phyloP scores from a whole-genome alignment of 35 echinoderm and acorn worm species.

The Ptychodera flava region DNA sequence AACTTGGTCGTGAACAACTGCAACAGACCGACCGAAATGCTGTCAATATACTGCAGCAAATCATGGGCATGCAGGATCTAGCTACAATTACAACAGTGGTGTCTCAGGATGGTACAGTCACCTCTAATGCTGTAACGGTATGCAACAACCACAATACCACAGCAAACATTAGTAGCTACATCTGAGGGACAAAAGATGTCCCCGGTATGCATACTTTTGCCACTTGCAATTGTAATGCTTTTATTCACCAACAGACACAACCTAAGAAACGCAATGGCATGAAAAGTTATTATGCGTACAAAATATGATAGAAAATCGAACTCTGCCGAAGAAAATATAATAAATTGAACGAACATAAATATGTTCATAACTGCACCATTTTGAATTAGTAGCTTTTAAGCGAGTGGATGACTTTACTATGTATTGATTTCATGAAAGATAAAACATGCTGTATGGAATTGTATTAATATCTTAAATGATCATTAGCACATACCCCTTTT shows the following conservation, averaged over 20 bases:
- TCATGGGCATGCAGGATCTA: conserved; percentile 28
- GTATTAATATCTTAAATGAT: too few species aligned
- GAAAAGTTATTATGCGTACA: too few species aligned
- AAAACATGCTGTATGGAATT: neutral
- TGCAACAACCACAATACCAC: neutral
- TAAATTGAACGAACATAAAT: neutral
- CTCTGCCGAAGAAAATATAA: too few species aligned
- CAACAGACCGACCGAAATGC: conserved; percentile 7
- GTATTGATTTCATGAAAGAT: neutral
- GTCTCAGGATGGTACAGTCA: neutral
- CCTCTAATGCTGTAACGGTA: neutral
- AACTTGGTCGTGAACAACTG: too few species aligned
- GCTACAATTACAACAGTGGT: neutral
- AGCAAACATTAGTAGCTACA: neutral
- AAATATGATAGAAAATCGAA: too few species aligned
- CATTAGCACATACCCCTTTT: neutral
- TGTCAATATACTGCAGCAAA: conserved; percentile 20
- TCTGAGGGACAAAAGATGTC: neutral
- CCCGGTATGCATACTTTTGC: too few species aligned
- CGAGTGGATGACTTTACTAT: neutral
- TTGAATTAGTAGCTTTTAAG: neutral
- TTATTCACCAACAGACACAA: too few species aligned
- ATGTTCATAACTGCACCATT: neutral
- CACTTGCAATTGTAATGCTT: too few species aligned
- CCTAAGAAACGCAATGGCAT: too few species aligned